Conservation (phyloP, 2,888 invertebrate species). For the Cerceris rybyensis region DNA sequence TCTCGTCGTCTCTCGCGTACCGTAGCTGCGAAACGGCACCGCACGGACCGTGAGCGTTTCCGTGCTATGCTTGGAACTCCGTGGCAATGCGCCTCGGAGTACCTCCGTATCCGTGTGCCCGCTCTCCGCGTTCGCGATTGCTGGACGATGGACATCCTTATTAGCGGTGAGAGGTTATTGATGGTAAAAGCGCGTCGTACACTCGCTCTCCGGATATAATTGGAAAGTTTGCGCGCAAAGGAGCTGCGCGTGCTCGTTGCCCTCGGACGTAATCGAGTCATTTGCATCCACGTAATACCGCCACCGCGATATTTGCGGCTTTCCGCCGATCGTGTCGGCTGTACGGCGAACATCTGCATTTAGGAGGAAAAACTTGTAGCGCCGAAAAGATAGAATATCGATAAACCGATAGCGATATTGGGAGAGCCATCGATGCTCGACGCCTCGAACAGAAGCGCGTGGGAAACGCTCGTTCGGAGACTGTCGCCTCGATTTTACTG, state of each 20-base stretch:
- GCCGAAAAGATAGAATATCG: slow-evolving; percentile 42
- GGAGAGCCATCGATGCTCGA: neutral
- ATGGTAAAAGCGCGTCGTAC: slow-evolving; percentile 27
- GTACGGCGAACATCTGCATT: slow-evolving; percentile 18
- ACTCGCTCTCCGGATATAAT: slow-evolving; percentile 11
- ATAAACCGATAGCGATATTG: slow-evolving; percentile 40
- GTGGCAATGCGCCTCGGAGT: slow-evolving; percentile 27
- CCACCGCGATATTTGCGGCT: slow-evolving; percentile 11
- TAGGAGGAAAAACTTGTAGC: slow-evolving; percentile 7
- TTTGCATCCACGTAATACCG: slow-evolving; percentile 4
- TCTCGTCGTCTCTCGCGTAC: slow-evolving; percentile 41
- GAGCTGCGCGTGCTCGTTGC: slow-evolving; percentile 3
- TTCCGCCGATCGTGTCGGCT: slow-evolving; percentile 3
- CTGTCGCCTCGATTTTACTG: slow-evolving; percentile 15
- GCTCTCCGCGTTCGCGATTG: slow-evolving; percentile 31
- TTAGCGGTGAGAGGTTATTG: slow-evolving; percentile 51
- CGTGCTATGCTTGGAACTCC: slow-evolving; percentile 56
- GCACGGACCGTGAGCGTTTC: slow-evolving; percentile 60
- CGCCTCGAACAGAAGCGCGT: neutral
- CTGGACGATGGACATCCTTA: slow-evolving; percentile 57
- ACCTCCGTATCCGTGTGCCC: slow-evolving; percentile 26
- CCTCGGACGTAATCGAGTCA: slow-evolving; percentile 2
- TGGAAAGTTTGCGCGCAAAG: slow-evolving; percentile 28
- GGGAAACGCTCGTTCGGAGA: neutral
- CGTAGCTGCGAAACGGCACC: slow-evolving; percentile 52